These are phyloP conservation scores for Psittacula echo DNA, from an alignment of 2,797 vertebrate genomes.

Conservation along the genomic window DNA sequence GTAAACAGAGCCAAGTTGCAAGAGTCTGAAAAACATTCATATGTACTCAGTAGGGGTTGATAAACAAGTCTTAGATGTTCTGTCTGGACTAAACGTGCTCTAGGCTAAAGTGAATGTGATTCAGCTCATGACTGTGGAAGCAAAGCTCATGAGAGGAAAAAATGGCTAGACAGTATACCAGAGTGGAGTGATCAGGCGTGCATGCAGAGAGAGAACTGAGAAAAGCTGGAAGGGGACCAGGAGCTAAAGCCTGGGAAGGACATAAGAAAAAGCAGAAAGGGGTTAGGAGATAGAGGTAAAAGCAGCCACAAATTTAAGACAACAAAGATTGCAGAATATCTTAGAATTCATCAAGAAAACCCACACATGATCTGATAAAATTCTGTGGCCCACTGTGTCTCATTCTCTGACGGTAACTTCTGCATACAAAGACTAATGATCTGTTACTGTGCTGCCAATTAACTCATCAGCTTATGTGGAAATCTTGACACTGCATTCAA, in stretches of 20 bases:
- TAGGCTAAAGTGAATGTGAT: constrained; percentile 27
- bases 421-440: neutral
- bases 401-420: neutral
- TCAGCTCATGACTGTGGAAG: constrained; percentile 9
- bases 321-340: neutral
- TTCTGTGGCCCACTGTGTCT: neutral
- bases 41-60: neutral
- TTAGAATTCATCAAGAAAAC: neutral
- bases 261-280: neutral
- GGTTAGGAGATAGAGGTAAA: neutral
- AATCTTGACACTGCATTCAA: neutral
- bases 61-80: constrained; percentile 22
- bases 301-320: neutral
- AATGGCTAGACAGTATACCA: neutral
- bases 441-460: neutral
- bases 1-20: neutral
- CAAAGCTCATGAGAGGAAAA: neutral
- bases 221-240: neutral
- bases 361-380: neutral
- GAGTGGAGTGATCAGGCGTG: neutral
- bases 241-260: neutral
- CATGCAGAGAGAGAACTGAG: neutral
- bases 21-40: neutral
- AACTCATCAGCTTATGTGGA: neutral
- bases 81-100: constrained; percentile 23